These are phyloP conservation scores for Leptinotarsa defecta DNA, from an alignment of 1,140 invertebrate species.

Conservation along the genomic window DNA sequence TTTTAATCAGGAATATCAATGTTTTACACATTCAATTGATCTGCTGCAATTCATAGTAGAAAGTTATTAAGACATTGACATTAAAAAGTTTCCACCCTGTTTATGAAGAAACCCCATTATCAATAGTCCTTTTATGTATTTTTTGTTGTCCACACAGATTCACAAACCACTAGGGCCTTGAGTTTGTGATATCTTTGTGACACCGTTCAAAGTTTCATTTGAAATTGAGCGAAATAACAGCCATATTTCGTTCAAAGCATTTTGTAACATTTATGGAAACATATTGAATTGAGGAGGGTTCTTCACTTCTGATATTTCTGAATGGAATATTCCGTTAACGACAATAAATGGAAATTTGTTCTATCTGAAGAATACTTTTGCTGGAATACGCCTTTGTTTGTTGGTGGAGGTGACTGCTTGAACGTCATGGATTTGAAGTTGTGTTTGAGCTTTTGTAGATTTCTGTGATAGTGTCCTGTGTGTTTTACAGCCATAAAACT, in stretches of 20 bases:
- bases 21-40: background rate
- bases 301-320: too few relatives aligned
- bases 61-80: background rate
- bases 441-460: background rate
- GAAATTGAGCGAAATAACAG: slow-evolving; percentile 12
- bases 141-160: background rate
- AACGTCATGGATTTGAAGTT: background rate
- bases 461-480: background rate
- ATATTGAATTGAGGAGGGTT: too few relatives aligned
- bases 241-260: slow-evolving; percentile 25
- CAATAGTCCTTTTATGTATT: background rate
- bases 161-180: slow-evolving; percentile 9
- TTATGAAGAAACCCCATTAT: too few relatives aligned
- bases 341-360: background rate
- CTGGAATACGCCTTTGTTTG: background rate
- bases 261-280: background rate
- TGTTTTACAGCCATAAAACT: slow-evolving; percentile 6
- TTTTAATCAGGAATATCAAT: background rate
- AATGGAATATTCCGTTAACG: too few relatives aligned
- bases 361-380: background rate
- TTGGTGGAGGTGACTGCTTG: background rate
- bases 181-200: slow-evolving; percentile 12
- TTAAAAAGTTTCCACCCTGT: too few relatives aligned
- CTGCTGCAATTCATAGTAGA: background rate
- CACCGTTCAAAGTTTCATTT: background rate